phyloP scores from a whole-genome alignment of 2,888 invertebrate species.

The Lissocephala sabroskyi region DNA sequence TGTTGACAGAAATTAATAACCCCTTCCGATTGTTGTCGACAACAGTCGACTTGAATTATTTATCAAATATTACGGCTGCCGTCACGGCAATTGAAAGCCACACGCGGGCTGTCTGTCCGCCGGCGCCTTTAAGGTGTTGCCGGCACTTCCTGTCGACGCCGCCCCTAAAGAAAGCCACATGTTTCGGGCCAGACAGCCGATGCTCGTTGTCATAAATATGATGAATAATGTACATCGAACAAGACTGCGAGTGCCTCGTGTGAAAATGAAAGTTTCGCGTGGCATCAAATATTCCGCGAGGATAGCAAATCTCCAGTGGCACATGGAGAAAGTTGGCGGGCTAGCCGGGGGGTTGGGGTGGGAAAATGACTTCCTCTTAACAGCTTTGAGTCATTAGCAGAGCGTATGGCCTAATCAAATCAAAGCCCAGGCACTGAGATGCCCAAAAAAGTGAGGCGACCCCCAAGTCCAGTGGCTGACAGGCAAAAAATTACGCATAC shows the following conservation, averaged over 20 bases:
- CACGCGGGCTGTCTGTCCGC: too few relatives aligned
- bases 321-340: too few relatives aligned
- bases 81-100: too few relatives aligned
- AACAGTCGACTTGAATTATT: too few relatives aligned
- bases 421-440: constrained; percentile 9
- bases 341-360: too few relatives aligned
- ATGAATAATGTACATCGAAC: constrained; percentile 12
- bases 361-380: not conserved
- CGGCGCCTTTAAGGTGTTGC: too few relatives aligned
- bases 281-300: not conserved
- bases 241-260: not conserved
- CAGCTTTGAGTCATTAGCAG: constrained; percentile 29
- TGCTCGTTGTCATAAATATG: constrained; percentile 15
- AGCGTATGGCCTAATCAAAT: constrained; percentile 46
- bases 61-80: too few relatives aligned
- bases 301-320: not conserved
- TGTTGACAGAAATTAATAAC: too few relatives aligned
- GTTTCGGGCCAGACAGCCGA: constrained; percentile 16
- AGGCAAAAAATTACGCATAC: constrained; percentile 19
- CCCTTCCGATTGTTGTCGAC: too few relatives aligned
- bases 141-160: not conserved
- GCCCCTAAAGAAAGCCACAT: not conserved
- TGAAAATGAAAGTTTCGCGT: not conserved
- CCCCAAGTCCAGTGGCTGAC: not conserved
- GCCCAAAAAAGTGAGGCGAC: not conserved